Percentiles rank a stretch among this genome's conserved stretches.
Evolutionary conservation across 2,888 invertebrate genomes (phyloP).

Genomic region (Bimastos eiseni): DNA sequence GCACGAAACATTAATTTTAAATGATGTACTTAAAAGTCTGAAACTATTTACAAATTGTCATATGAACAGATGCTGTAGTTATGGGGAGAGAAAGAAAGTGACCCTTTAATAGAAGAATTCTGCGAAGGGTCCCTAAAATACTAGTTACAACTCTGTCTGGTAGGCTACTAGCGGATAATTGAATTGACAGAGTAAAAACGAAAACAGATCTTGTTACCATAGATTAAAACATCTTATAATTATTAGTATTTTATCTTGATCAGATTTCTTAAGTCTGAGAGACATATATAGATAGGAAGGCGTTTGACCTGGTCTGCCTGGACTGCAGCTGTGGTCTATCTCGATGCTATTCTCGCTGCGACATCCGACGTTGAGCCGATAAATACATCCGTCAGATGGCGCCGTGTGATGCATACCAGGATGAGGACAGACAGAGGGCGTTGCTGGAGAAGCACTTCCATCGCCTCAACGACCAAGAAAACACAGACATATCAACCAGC

Average conservation of each 20-base stretch:
- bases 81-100: too few species aligned
- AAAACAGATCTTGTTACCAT: neutral
- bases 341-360: slow-evolving; percentile 24
- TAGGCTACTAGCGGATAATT: too few species aligned
- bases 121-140: too few species aligned
- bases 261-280: neutral
- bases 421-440: slow-evolving; percentile 28
- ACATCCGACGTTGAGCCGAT: slow-evolving; percentile 36
- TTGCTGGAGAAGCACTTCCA: neutral
- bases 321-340: slow-evolving; percentile 37
- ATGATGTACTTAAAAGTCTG: too few species aligned
- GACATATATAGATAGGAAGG: too few species aligned
- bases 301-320: slow-evolving; percentile 27
- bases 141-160: too few species aligned
- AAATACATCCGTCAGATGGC: slow-evolving; percentile 30
- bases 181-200: neutral
- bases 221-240: neutral
- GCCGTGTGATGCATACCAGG: slow-evolving; percentile 37
- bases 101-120: too few species aligned
- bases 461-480: neutral
- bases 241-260: neutral
- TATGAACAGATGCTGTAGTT: too few species aligned
- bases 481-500: neutral
- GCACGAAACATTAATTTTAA: too few species aligned
- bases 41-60: too few species aligned